These are phyloP conservation scores for Hylaea fasciaria DNA, from an alignment of 2,888 invertebrate genomes.

Conservation along the genomic window DNA sequence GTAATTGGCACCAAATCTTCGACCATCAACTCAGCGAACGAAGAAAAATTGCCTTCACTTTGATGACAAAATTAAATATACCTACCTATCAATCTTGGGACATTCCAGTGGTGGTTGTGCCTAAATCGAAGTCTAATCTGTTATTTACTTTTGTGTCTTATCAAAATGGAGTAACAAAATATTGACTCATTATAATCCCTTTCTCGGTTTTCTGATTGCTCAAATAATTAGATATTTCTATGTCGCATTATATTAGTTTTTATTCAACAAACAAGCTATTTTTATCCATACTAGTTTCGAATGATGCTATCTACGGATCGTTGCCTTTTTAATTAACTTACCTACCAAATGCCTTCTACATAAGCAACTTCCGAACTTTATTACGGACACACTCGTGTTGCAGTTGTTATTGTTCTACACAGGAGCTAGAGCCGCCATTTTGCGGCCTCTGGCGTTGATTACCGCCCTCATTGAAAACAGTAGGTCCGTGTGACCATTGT, in stretches of 20 bases:
- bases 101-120: conserved; percentile 12
- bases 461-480: conserved; percentile 36
- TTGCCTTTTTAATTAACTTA: background rate
- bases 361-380: too few relatives aligned
- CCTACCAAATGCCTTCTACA: background rate
- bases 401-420: conserved; percentile 2
- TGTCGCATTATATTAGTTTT: background rate
- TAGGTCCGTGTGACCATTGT: conserved; percentile 36
- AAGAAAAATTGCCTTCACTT: conserved; percentile 14
- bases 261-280: conserved; percentile 2
- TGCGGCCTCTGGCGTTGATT: conserved; percentile 9
- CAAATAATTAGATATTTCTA: background rate
- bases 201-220: background rate
- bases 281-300: conserved; percentile 2
- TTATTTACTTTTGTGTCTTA: background rate
- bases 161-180: background rate
- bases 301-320: background rate
- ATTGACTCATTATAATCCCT: background rate
- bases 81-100: conserved; percentile 14
- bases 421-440: background rate
- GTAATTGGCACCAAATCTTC: background rate
- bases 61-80: conserved; percentile 2
- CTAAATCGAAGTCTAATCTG: conserved; percentile 11
- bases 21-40: background rate
- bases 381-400: background rate